Percentiles rank a stretch among this genome's conserved stretches.
Conservation (phyloP, 2,888 invertebrate genomes). For the Aporophyla nigra region DNA sequence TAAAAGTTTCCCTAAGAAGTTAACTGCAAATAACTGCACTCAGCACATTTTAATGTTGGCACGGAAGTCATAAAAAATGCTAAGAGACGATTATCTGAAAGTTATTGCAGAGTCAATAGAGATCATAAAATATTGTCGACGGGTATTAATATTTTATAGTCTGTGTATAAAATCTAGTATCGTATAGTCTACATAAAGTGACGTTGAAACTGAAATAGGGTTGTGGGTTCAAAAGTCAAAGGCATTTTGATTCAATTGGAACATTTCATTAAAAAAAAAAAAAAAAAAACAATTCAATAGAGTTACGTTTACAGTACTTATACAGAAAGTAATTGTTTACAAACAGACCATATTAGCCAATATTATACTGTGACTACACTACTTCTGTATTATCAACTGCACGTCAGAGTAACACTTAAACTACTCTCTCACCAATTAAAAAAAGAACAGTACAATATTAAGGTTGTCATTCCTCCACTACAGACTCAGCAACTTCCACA, state of each 20-base stretch:
- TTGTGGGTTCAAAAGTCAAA: not conserved
- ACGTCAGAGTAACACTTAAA: too few relatives aligned
- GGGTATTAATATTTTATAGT: constrained; percentile 42
- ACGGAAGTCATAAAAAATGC: constrained; percentile 48
- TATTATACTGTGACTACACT: not conserved
- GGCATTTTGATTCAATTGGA: not conserved
- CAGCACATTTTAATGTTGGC: constrained; percentile 38
- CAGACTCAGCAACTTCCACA: constrained; percentile 77
- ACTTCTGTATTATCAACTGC: too few relatives aligned
- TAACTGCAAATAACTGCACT: constrained; percentile 20
- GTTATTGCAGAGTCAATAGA: constrained; percentile 53
- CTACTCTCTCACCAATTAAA: not conserved
- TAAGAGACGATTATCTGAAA: constrained; percentile 38
- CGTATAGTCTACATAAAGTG: constrained; percentile 5
- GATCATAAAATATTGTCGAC: constrained; percentile 40
- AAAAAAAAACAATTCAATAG: not conserved
- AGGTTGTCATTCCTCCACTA: constrained; percentile 64
- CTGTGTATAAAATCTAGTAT: constrained; percentile 20
- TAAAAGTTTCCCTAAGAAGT: not conserved
- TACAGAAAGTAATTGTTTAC: not conserved
- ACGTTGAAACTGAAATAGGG: too few relatives aligned
- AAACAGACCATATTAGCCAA: not conserved
- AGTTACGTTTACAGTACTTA: not conserved
- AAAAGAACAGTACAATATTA: not conserved
- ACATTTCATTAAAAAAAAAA: constrained; percentile 3